Evolutionary conservation across 1,140 invertebrate species (phyloP), one percentile per base, ranked within the genome.

Genomic region (Trissolcus basalis): DNA sequence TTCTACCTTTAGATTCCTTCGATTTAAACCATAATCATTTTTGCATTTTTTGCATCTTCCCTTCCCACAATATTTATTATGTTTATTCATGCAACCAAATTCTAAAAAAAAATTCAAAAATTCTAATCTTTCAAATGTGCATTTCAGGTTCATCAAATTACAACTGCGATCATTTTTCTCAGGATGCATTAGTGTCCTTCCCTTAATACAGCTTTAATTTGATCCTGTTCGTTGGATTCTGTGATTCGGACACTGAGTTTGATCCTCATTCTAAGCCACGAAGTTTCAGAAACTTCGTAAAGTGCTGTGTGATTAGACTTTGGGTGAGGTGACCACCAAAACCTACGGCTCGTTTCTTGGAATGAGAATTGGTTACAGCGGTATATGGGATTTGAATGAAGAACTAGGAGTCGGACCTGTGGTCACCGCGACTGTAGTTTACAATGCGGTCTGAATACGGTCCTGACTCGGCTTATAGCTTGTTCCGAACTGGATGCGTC

Each of bases 361-460:
- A 50, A 15, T 41, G 43, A 48, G 71, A n/a, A 68, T 82, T 76
- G 81, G 77, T 79, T 74, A 82, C 74, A 74, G 81, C 69, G 82
- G 77, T 78, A 77, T 73, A 81, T 60, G 67, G 80, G 81, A 83
- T 82, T 79, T 80, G 45, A 64, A 69, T 68, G 58, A 61, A 81
- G 81, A 81, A 82, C 82, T 84, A 81, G 53, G 73, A 76, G 75
- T 70, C 59, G 77, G 73, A 81, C 56, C 75, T 82, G 82, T 81
- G 82, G 82, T 81, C 77, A 83, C 78, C 70, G 77, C 69, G 79
- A 80, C 78, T 79, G 43, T 83, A 79, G 82, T 74, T 71, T 82
- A 80, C 77, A 81, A 45, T 79, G 79, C 73, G 74, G 80, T 81
- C 77, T 77, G 76, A 81, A 81, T 82, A 79, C 72, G 70, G 77